Evolutionary conservation across 2,888 invertebrate genomes (phyloP).

Genomic region (Temnothorax unifasciatus): DNA sequence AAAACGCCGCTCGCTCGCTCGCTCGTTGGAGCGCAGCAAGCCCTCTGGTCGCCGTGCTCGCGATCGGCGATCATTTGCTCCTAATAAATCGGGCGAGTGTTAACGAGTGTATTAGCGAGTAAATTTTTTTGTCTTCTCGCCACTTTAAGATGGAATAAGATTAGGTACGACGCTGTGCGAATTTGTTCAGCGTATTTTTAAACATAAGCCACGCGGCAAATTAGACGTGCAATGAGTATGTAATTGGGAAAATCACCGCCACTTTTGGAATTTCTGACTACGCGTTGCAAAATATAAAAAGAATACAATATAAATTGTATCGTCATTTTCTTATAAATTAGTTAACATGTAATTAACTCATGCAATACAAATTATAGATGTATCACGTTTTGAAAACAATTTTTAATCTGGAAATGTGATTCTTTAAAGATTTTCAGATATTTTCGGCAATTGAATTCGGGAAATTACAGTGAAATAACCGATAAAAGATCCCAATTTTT

Average conservation of each 20-base stretch:
- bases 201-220: not conserved
- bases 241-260: not conserved
- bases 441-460: constrained; percentile 15
- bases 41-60: not conserved
- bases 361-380: not conserved
- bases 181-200: not conserved
- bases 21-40: constrained; percentile 3
- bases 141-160: not conserved
- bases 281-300: not conserved
- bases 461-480: constrained; percentile 26
- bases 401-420: not conserved
- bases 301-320: not conserved
- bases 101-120: constrained; percentile 35
- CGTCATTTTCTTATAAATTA: not conserved
- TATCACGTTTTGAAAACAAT: not conserved
- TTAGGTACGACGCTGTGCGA: constrained; percentile 1
- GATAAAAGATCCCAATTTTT: constrained; percentile 42
- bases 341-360: not conserved
- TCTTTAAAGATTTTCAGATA: not conserved
- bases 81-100: constrained; percentile 45
- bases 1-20: constrained; percentile 65
- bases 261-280: not conserved
- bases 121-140: constrained; percentile 19
- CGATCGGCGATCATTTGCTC: constrained; percentile 52
- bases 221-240: not conserved